Base-by-base conservation (phyloP, 2,797 vertebrate species). In the Chromobotia macracanthus region DNA sequence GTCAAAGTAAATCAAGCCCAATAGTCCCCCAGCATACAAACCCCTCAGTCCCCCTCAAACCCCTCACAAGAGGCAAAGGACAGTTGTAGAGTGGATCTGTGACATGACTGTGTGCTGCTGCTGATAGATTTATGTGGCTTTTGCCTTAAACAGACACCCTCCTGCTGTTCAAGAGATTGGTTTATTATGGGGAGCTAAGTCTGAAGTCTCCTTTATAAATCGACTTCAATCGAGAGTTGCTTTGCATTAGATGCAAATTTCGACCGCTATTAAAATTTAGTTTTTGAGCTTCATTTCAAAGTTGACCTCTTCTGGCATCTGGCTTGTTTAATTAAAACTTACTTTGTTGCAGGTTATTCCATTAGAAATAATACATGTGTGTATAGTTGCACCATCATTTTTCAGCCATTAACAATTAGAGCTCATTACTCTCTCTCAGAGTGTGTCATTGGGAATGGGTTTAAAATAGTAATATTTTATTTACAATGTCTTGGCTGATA, bases 1-100 rank as follows among this genome's bases (percentile, higher is more conserved):
- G 90, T 89, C 86, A 84, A 82, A 84, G 88, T 90, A 89, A 93
- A 92, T 91, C 88, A 67, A 67, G 6, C 46, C 13, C 51, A 11
- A 35, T 13, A 18, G 50, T 28, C 21, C 1, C 48, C 46, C 9
- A 18, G 13, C n/a, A 3, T 41, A 12, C 46, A 74, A 15, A 38
- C 46, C 58, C 72, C 13, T 31, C 23, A 9, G 19, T 53, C 56
- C 35, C 28, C 16, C 48, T 15, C 0, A 46, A 61, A 5, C n/a
- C n/a, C n/a, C n/a, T n/a, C n/a, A 15, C 51, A 10, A 5, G 2
- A 31, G 38, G 3, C 23, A 25, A 2, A 21, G 48, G 51, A 66
- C 23, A 16, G 38, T 19, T 25, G 41, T 61, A 38, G 16, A 76
- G 35, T 55, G 51, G 64, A n/a, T 76, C 38, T 48, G 53, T 56